phyloP scores from a whole-genome alignment of 1,140 invertebrate genomes.

The Lepidotrigona ventralis region DNA sequence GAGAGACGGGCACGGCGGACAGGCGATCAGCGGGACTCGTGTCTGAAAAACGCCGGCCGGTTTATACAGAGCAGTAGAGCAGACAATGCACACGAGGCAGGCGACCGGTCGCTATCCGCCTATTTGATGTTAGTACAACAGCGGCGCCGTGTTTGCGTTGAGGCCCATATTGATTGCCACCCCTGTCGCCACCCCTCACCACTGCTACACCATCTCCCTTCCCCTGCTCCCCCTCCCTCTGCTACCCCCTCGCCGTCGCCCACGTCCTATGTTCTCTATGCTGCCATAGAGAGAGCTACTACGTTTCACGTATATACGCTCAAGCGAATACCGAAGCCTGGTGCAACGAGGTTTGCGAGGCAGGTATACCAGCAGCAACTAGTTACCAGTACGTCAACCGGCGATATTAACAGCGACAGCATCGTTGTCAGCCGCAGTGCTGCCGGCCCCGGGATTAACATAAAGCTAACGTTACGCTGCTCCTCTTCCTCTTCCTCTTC shows the following conservation, averaged over 20 bases:
- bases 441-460: constrained; percentile 71
- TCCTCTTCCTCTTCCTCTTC: not conserved
- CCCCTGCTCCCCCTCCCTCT: constrained; percentile 11
- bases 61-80: constrained; percentile 72
- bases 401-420: constrained; percentile 77
- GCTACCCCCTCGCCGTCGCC: constrained; percentile 28
- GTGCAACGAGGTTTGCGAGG: constrained; percentile 63
- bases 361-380: constrained; percentile 73
- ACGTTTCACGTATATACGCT: constrained; percentile 62
- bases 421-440: constrained; percentile 75
- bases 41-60: constrained; percentile 74
- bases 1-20: not conserved
- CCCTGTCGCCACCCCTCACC: constrained; percentile 77
- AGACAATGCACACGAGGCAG: constrained; percentile 74
- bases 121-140: constrained; percentile 81
- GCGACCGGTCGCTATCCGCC: constrained; percentile 79
- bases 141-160: constrained; percentile 79
- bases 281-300: constrained; percentile 64
- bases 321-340: constrained; percentile 29
- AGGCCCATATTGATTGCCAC: constrained; percentile 81
- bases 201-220: constrained; percentile 57
- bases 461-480: constrained; percentile 69
- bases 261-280: constrained; percentile 40
- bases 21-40: constrained; percentile 36
- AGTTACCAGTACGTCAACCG: constrained; percentile 75